These are phyloP conservation scores for Brenthis daphne DNA, from an alignment of 2,888 invertebrate genomes.

Conservation along the genomic window DNA sequence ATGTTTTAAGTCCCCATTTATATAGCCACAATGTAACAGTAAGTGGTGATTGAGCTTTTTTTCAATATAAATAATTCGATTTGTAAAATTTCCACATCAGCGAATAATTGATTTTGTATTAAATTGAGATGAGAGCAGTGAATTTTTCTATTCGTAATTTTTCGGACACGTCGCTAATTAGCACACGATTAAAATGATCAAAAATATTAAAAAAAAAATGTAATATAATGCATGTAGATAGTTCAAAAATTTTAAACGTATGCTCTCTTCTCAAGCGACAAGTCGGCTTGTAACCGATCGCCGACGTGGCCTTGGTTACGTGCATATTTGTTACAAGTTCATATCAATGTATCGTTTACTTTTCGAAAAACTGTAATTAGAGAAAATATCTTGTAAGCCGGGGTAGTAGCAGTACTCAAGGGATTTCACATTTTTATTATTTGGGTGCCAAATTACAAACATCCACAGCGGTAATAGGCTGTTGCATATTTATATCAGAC, in stretches of 20 bases:
- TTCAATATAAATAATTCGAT: slow-evolving; percentile 58
- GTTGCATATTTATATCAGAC: neutral
- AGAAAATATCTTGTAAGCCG: slow-evolving; percentile 62
- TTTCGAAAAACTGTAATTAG: slow-evolving; percentile 67
- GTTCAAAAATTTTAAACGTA: slow-evolving; percentile 47
- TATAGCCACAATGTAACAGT: slow-evolving; percentile 57
- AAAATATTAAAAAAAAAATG: slow-evolving; percentile 40
- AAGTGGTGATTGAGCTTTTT: slow-evolving; percentile 64
- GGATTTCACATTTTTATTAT: slow-evolving; percentile 63
- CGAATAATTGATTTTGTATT: slow-evolving; percentile 48
- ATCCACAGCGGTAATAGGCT: neutral
- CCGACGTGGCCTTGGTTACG: slow-evolving; percentile 72
- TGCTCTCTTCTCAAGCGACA: slow-evolving; percentile 64
- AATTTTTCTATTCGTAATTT: slow-evolving; percentile 48
- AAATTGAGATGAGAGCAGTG: slow-evolving; percentile 61
- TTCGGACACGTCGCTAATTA: slow-evolving; percentile 66
- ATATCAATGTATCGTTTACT: slow-evolving; percentile 61
- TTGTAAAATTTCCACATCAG: slow-evolving; percentile 54
- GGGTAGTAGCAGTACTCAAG: slow-evolving; percentile 69
- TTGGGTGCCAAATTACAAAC: slow-evolving; percentile 45
- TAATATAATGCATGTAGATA: slow-evolving; percentile 49
- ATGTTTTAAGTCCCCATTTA: slow-evolving; percentile 40
- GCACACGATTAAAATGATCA: slow-evolving; percentile 59
- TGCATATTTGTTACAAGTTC: slow-evolving; percentile 69
- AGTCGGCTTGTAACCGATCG: slow-evolving; percentile 76